These are phyloP conservation scores for Tipula unca DNA, from an alignment of 2,888 invertebrate species.

Conservation along the genomic window DNA sequence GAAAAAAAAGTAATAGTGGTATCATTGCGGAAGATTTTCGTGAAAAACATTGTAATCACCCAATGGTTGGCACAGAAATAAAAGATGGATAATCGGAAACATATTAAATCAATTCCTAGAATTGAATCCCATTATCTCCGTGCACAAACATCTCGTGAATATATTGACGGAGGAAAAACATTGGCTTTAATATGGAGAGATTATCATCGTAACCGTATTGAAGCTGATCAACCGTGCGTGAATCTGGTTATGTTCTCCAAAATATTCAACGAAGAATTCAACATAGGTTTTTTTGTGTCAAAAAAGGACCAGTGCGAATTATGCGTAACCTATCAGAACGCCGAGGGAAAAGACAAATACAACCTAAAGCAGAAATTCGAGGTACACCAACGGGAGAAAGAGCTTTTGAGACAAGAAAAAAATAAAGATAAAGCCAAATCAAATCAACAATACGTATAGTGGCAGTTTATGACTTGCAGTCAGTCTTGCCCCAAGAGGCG, in stretches of 20 bases:
- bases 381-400: background rate
- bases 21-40: background rate
- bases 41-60: background rate
- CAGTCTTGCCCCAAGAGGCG: background rate
- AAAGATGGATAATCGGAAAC: background rate
- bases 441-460: background rate
- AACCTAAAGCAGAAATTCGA: background rate
- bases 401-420: background rate
- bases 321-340: background rate
- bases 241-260: background rate
- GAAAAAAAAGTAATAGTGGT: background rate
- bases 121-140: background rate
- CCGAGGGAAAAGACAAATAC: background rate
- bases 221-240: background rate
- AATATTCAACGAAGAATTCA: background rate
- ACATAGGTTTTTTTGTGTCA: background rate
- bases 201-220: background rate
- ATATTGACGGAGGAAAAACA: background rate
- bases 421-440: background rate
- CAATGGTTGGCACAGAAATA: background rate
- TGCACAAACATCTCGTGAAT: background rate
- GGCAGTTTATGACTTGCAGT: background rate
- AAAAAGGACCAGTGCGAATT: background rate
- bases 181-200: background rate
- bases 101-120: background rate